phyloP scores from a whole-genome alignment of 2,888 invertebrate species.

The Lithophane leautieri region DNA sequence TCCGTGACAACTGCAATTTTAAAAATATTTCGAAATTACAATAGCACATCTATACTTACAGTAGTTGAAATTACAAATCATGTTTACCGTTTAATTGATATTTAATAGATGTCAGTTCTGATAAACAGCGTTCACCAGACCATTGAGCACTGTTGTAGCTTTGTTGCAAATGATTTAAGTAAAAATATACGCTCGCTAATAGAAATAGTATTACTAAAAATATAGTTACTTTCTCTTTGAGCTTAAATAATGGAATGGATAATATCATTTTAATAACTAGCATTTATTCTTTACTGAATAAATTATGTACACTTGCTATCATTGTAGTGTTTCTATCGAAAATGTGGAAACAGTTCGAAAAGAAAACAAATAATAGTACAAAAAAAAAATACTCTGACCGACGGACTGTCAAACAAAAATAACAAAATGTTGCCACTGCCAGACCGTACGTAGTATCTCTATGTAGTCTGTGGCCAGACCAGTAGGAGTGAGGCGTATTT shows the following conservation, averaged over 20 bases:
- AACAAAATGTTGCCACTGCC: constrained; percentile 12
- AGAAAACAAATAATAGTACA: not conserved
- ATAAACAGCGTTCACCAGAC: constrained; percentile 79
- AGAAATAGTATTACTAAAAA: constrained; percentile 70
- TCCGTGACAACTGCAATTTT: constrained; percentile 82
- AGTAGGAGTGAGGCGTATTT: too few species aligned
- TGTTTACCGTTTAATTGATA: constrained; percentile 82
- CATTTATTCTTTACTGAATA: constrained; percentile 2
- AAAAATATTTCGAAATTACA: not conserved
- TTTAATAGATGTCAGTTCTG: constrained; percentile 81
- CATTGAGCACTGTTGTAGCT: constrained; percentile 72
- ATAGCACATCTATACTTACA: not conserved
- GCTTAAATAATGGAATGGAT: constrained; percentile 62
- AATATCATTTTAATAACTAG: constrained; percentile 61
- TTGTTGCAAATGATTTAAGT: constrained; percentile 77
- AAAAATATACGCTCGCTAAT: constrained; percentile 74
- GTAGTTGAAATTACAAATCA: not conserved
- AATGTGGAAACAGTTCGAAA: constrained; percentile 2
- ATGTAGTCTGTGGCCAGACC: too few species aligned
- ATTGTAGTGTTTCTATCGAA: not conserved
- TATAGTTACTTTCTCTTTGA: constrained; percentile 72
- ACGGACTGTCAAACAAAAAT: constrained; percentile 8
- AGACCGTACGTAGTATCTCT: too few species aligned
- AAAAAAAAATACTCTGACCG: not conserved
- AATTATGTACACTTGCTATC: constrained; percentile 2